These are phyloP conservation scores for Enteromius argenteus DNA, from an alignment of 2,797 vertebrate species.

Conservation along the genomic window DNA sequence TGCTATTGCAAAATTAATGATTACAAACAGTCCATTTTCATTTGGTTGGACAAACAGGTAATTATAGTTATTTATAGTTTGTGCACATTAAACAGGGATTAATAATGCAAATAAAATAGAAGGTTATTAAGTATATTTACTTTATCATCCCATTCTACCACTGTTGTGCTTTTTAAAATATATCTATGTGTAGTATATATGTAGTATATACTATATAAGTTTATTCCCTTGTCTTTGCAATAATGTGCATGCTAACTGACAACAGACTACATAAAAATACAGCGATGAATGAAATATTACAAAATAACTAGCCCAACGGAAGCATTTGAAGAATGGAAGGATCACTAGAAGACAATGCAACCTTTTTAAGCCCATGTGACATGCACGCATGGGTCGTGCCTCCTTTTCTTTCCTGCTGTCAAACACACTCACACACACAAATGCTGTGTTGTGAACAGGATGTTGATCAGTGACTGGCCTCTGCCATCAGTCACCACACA, in stretches of 20 bases:
- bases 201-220: too few relatives aligned
- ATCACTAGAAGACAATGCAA: conserved; percentile 42
- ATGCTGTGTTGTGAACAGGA: conserved; percentile 62
- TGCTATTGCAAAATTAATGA: background rate
- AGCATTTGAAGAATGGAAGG: conserved; percentile 38
- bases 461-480: conserved; percentile 64
- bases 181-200: background rate
- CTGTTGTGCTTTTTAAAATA: background rate
- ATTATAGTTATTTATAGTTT: background rate
- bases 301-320: background rate
- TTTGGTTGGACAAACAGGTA: background rate
- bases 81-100: background rate
- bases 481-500: conserved; percentile 69
- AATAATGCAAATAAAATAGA: background rate
- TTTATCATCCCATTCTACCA: background rate
- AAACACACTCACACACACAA: conserved; percentile 23
- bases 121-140: background rate
- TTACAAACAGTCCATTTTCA: background rate
- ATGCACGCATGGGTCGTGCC: conserved; percentile 4
- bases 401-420: conserved; percentile 11
- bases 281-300: conserved; percentile 3
- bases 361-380: conserved; percentile 11
- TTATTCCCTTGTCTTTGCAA: background rate
- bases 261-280: conserved; percentile 4
- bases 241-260: background rate